Percentiles rank a stretch among this genome's conserved stretches.
phyloP scores from a whole-genome alignment of 2,888 invertebrate genomes.

The Acanthosepion lycidas region DNA sequence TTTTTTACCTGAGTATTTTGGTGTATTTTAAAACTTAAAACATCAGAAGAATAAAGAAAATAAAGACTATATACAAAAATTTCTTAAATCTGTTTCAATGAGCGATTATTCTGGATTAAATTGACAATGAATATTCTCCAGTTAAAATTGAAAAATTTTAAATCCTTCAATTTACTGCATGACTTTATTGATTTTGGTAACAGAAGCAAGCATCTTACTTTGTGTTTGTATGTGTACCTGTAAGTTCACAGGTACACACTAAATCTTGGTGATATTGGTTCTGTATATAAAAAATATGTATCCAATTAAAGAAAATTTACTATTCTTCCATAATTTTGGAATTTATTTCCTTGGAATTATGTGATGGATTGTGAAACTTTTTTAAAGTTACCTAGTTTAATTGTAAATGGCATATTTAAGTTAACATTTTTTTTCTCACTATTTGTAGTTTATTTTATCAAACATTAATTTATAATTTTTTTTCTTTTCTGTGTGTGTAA shows the following conservation, averaged over 20 bases:
- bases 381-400: neutral
- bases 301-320: neutral
- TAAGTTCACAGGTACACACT: neutral
- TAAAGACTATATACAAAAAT: neutral
- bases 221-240: neutral
- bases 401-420: neutral
- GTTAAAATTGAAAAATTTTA: neutral
- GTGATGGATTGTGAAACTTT: neutral
- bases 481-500: neutral
- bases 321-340: constrained; percentile 24
- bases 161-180: neutral
- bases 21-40: neutral
- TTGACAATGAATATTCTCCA: neutral
- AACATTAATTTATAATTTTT: neutral
- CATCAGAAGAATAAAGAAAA: neutral
- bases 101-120: neutral
- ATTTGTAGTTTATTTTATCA: neutral
- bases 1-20: neutral
- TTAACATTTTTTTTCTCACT: neutral
- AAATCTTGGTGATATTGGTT: neutral
- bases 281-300: too few species aligned
- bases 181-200: neutral
- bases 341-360: neutral
- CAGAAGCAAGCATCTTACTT: neutral
- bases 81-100: neutral